These are phyloP conservation scores for Phengaris alcon DNA, from an alignment of 2,888 invertebrate genomes.

Conservation along the genomic window DNA sequence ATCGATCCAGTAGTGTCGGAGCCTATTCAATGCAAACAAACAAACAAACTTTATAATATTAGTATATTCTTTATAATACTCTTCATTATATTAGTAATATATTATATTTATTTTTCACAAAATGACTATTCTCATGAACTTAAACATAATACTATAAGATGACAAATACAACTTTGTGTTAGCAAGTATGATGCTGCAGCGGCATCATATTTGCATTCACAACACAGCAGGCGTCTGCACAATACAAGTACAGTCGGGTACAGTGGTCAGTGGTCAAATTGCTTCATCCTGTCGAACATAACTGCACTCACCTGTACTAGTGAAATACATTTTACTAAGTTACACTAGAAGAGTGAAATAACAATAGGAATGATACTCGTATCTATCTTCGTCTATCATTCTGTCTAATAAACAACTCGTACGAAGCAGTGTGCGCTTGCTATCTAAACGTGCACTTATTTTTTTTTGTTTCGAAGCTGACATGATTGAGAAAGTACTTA, in stretches of 20 bases:
- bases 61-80: too few relatives aligned
- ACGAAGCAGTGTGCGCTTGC: too few relatives aligned
- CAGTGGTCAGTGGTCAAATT: slow-evolving; percentile 27
- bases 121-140: not conserved
- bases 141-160: not conserved
- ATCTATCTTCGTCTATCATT: not conserved
- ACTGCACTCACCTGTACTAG: slow-evolving; percentile 11
- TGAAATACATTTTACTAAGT: not conserved
- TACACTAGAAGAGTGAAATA: not conserved
- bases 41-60: too few relatives aligned
- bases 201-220: slow-evolving; percentile 21
- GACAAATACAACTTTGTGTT: not conserved
- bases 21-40: too few relatives aligned
- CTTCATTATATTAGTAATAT: too few relatives aligned
- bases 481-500: too few relatives aligned
- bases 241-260: slow-evolving; percentile 15
- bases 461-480: too few relatives aligned
- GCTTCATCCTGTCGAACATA: slow-evolving; percentile 21
- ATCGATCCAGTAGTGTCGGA: too few relatives aligned
- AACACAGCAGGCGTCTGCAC: slow-evolving; percentile 4
- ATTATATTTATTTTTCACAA: too few relatives aligned
- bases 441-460: too few relatives aligned
- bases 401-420: too few relatives aligned
- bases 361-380: not conserved
- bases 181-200: not conserved